phyloP scores from a whole-genome alignment of 2,797 vertebrate species.

The Enteromius mattozi region DNA sequence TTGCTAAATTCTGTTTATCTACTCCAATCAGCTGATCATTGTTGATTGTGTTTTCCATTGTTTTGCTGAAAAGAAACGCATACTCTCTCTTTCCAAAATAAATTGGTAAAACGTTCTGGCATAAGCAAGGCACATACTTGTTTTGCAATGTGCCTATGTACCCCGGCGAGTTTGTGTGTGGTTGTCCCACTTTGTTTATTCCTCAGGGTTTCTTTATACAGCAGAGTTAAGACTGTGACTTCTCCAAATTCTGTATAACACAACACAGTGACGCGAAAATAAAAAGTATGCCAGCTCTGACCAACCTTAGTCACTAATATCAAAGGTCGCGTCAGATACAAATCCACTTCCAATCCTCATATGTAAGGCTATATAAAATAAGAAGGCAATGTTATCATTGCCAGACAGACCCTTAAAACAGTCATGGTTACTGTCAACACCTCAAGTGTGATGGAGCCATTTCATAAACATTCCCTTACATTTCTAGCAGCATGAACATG shows the following conservation, averaged over 20 bases:
- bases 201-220: slow-evolving; percentile 1
- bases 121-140: not conserved
- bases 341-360: slow-evolving; percentile 6
- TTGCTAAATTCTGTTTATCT: slow-evolving; percentile 36
- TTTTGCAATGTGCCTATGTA: not conserved
- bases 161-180: slow-evolving; percentile 1
- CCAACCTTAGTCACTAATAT: not conserved
- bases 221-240: not conserved
- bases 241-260: not conserved
- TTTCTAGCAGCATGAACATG: slow-evolving; percentile 16
- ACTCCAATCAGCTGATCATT: slow-evolving; percentile 21
- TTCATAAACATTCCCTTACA: slow-evolving; percentile 37
- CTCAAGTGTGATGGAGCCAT: slow-evolving; percentile 29
- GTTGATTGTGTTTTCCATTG: slow-evolving; percentile 20
- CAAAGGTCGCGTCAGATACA: not conserved
- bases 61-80: slow-evolving; percentile 14
- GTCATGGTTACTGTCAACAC: slow-evolving; percentile 29
- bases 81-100: slow-evolving; percentile 9
- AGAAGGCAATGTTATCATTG: slow-evolving; percentile 8
- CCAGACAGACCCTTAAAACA: slow-evolving; percentile 32
- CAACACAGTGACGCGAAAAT: not conserved
- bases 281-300: not conserved
- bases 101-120: slow-evolving; percentile 20
- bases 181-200: slow-evolving; percentile 21
- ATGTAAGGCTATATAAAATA: not conserved